These are phyloP conservation scores for Echeneis naucrates DNA, from an alignment of 2,797 vertebrate species.

Conservation along the genomic window DNA sequence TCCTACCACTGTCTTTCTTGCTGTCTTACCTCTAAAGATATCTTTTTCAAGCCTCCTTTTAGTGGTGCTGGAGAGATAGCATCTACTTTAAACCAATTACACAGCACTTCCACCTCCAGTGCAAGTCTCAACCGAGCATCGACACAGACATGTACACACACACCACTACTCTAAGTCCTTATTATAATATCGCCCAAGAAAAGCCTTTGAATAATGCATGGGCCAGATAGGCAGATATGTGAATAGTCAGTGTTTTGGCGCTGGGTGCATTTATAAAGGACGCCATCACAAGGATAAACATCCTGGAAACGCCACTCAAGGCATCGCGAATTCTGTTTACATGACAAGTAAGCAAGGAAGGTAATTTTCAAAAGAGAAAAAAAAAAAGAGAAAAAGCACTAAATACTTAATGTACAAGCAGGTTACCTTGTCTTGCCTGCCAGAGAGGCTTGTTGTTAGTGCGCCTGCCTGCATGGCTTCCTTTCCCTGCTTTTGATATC, in stretches of 20 bases:
- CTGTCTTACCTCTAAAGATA: conserved; percentile 69
- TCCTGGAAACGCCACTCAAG: conserved; percentile 83
- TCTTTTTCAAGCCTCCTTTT: conserved; percentile 80
- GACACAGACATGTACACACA: conserved; percentile 35
- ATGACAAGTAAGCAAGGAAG: conserved; percentile 81
- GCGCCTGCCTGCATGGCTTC: conserved; percentile 63
- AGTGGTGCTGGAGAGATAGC: conserved; percentile 77
- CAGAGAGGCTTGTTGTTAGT: conserved; percentile 73
- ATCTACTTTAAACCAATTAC: conserved; percentile 89
- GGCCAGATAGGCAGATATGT: conserved; percentile 81
- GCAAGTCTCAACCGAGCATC: conserved; percentile 67
- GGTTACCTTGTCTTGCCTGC: conserved; percentile 78
- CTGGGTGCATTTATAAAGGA: conserved; percentile 80
- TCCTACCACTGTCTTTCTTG: conserved; percentile 47
- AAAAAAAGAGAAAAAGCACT: conserved; percentile 70
- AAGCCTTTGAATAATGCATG: conserved; percentile 88
- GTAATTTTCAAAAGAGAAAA: conserved; percentile 83
- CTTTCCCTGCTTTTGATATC: conserved; percentile 79
- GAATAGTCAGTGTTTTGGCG: conserved; percentile 79
- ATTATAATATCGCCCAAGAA: conserved; percentile 84
- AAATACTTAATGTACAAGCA: conserved; percentile 87
- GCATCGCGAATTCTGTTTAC: conserved; percentile 87
- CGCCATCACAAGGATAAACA: conserved; percentile 83
- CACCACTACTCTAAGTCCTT: conserved; percentile 74
- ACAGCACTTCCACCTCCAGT: conserved; percentile 80